phyloP scores from a whole-genome alignment of 2,888 invertebrate genomes.

The Troglohyphantes excavatus region DNA sequence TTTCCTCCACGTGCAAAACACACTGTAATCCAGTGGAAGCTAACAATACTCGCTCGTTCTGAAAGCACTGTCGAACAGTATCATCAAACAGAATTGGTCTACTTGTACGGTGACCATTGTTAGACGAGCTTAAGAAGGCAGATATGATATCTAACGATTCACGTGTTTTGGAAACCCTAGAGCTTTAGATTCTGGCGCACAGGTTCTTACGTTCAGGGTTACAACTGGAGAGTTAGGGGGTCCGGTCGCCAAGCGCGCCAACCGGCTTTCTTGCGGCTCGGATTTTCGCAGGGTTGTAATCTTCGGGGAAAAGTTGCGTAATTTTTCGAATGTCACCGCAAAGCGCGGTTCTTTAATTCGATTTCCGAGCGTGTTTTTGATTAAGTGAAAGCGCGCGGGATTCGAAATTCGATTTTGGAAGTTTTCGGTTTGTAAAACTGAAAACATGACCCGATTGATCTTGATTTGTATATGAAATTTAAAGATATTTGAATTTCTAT shows the following conservation, averaged over 20 bases:
- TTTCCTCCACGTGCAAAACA: background rate
- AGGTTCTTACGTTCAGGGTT: conserved; percentile 76
- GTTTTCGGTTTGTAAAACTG: no score
- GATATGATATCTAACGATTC: conserved; percentile 72
- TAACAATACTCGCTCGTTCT: background rate
- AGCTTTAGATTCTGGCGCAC: conserved; percentile 74
- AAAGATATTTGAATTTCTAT: no score
- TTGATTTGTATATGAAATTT: no score
- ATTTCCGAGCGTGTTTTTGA: background rate
- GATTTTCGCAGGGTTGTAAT: conserved; percentile 31
- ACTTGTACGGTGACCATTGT: conserved; percentile 46
- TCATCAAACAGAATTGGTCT: conserved; percentile 22
- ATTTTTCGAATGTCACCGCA: conserved; percentile 8
- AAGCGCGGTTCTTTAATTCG: background rate
- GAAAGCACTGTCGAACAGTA: background rate
- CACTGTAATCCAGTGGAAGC: conserved; percentile 20
- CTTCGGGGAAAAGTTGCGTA: background rate
- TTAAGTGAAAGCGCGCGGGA: background rate
- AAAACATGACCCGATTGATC: no score
- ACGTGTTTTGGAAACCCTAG: conserved; percentile 75
- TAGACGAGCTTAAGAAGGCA: conserved; percentile 67
- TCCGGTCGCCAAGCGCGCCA: conserved; percentile 67
- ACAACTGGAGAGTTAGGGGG: conserved; percentile 18
- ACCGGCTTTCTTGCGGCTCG: background rate
- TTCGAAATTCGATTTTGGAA: background rate